phyloP scores from a whole-genome alignment of 2,888 invertebrate species.

The Acleris cristana region DNA sequence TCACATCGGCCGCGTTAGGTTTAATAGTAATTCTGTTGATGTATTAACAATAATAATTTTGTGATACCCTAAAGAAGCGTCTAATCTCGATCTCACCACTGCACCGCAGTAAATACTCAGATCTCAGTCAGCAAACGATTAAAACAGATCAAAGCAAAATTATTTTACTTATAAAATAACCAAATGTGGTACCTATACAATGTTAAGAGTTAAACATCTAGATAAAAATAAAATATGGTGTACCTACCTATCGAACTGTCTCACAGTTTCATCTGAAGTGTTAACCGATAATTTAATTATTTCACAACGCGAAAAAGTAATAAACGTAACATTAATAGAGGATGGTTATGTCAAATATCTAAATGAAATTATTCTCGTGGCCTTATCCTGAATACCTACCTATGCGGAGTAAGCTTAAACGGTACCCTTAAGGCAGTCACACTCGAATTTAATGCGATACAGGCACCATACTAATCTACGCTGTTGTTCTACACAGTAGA shows the following conservation, averaged over 20 bases:
- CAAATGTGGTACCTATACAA: slow-evolving; percentile 73
- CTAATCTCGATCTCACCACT: slow-evolving; percentile 46
- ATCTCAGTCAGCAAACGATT: slow-evolving; percentile 71
- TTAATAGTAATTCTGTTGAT: background rate
- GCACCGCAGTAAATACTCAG: slow-evolving; percentile 69
- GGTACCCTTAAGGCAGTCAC: slow-evolving; percentile 22
- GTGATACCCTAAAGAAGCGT: slow-evolving; percentile 37
- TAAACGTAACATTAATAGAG: slow-evolving; percentile 50
- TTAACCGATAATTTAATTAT: slow-evolving; percentile 61
- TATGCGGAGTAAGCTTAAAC: slow-evolving; percentile 25
- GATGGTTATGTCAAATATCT: slow-evolving; percentile 43
- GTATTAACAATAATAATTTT: slow-evolving; percentile 6
- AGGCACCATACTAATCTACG: slow-evolving; percentile 71
- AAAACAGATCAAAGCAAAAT: slow-evolving; percentile 83
- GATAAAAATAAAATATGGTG: slow-evolving; percentile 69
- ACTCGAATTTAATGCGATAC: slow-evolving; percentile 53
- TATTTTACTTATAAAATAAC: slow-evolving; percentile 75
- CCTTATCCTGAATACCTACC: slow-evolving; percentile 30
- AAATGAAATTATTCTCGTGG: slow-evolving; percentile 26
- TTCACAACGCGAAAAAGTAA: slow-evolving; percentile 68
- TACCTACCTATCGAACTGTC: slow-evolving; percentile 77
- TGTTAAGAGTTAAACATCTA: slow-evolving; percentile 65
- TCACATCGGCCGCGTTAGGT: background rate
- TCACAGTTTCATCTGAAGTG: slow-evolving; percentile 64
- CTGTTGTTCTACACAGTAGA: slow-evolving; percentile 83